These are phyloP conservation scores for Achlya flavicornis DNA, from an alignment of 2,888 invertebrate genomes.

Conservation along the genomic window DNA sequence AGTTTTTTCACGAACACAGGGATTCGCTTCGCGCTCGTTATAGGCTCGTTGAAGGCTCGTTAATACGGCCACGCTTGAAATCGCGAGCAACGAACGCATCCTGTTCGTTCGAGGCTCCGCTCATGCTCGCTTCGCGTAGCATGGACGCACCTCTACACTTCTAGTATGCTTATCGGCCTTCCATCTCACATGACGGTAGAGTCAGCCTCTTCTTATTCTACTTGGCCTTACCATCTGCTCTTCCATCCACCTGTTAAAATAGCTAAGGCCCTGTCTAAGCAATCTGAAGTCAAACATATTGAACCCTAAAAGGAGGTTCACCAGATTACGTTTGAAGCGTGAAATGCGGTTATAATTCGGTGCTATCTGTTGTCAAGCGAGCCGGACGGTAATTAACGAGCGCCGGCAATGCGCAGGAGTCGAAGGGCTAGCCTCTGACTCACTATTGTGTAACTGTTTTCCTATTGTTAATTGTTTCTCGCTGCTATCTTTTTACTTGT, in stretches of 20 bases:
- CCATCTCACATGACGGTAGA: too few relatives aligned
- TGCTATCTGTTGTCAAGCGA: constrained; percentile 51
- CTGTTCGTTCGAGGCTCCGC: too few relatives aligned
- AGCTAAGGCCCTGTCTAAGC: neutral
- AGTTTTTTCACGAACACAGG: too few relatives aligned
- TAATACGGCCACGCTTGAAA: too few relatives aligned
- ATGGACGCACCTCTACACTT: too few relatives aligned
- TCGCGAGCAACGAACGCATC: too few relatives aligned
- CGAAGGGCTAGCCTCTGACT: constrained; percentile 9
- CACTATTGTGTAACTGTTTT: constrained; percentile 28
- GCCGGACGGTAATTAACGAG: constrained; percentile 17
- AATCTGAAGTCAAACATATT: neutral
- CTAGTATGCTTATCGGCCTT: too few relatives aligned
- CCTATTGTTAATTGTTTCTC: constrained; percentile 40
- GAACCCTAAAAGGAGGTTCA: constrained; percentile 2
- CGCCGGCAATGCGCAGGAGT: constrained; percentile 14
- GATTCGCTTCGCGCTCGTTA: too few relatives aligned
- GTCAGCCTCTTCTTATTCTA: too few relatives aligned
- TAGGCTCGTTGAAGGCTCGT: too few relatives aligned
- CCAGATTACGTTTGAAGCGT: constrained; percentile 54
- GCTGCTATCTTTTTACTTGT: constrained; percentile 22
- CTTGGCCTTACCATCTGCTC: neutral
- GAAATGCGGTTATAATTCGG: constrained; percentile 57
- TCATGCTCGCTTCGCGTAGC: too few relatives aligned
- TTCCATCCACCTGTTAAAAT: neutral